A percentile compares a stretch with the other conserved stretches of the same genome.
These are phyloP conservation scores for Enoplolaimus lenunculus DNA, from an alignment of 2,888 invertebrate genomes.

Conservation along the genomic window DNA sequence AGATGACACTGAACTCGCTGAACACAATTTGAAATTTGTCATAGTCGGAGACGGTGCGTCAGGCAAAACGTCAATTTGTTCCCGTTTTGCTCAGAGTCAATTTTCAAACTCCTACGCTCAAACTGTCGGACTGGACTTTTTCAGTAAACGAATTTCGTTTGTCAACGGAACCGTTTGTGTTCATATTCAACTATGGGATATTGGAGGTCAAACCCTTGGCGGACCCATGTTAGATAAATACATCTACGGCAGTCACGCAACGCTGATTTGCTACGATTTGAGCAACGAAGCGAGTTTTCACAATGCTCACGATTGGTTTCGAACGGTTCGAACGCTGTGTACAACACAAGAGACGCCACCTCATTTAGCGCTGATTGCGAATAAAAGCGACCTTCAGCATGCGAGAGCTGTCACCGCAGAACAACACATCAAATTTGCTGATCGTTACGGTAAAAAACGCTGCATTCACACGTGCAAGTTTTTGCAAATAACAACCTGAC, in stretches of 20 bases:
- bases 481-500: too few species aligned
- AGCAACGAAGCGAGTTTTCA: constrained; percentile 66
- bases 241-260: constrained; percentile 45
- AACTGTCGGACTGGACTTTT: not conserved
- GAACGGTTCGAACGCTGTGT: constrained; percentile 41
- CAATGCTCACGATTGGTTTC: constrained; percentile 58
- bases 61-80: not conserved
- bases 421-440: constrained; percentile 45
- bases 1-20: too few species aligned
- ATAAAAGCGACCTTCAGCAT: constrained; percentile 48
- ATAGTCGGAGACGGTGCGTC: not conserved
- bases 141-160: not conserved
- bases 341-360: constrained; percentile 38
- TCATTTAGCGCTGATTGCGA: constrained; percentile 46
- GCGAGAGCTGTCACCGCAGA: constrained; percentile 46
- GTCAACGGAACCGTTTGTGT: not conserved
- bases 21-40: not conserved
- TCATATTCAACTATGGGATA: constrained; percentile 57
- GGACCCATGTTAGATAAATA: constrained; percentile 61
- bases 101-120: not conserved
- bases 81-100: not conserved
- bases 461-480: too few species aligned
- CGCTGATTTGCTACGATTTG: constrained; percentile 63
- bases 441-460: constrained; percentile 43
- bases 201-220: constrained; percentile 61